Conservation (phyloP, 2,113 vertebrate genomes). For the Bagarius yarrelli region DNA sequence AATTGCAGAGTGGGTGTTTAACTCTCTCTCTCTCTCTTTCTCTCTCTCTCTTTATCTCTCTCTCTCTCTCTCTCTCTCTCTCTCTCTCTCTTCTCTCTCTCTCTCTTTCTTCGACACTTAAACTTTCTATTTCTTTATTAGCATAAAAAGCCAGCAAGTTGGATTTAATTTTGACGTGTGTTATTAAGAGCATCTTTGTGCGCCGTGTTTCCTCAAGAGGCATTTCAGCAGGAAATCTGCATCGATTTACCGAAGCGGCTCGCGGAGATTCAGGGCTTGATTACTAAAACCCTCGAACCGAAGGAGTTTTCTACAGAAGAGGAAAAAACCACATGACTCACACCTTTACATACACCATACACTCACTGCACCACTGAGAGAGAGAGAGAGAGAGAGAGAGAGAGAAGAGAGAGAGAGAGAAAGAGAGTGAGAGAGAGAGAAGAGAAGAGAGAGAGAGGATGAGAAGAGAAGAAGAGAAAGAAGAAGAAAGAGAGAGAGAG, state of each 20-base stretch:
- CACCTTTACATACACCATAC: conserved; percentile 17
- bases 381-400: not conserved
- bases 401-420: not conserved
- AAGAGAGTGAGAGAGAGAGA: too few relatives aligned
- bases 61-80: not conserved
- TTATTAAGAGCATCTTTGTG: conserved; percentile 33
- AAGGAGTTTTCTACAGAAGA: conserved; percentile 16
- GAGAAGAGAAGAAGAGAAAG: too few relatives aligned
- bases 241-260: conserved; percentile 19
- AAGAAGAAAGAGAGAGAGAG: too few relatives aligned
- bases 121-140: conserved; percentile 39
- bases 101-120: not conserved
- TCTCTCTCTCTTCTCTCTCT: not conserved
- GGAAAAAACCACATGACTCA: conserved; percentile 9
- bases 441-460: too few relatives aligned
- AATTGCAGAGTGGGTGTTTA: conserved; percentile 38
- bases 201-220: conserved; percentile 10
- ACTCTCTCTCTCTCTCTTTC: not conserved
- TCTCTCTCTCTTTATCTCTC: conserved; percentile 2
- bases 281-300: conserved; percentile 29
- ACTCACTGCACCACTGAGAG: not conserved
- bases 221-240: conserved; percentile 38
- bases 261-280: conserved; percentile 10
- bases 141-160: conserved; percentile 27
- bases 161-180: conserved; percentile 26